Percentiles rank a stretch among this genome's conserved stretches.
These are phyloP conservation scores for Stenodera caucasica DNA, from an alignment of 2,888 invertebrate genomes.

Conservation along the genomic window DNA sequence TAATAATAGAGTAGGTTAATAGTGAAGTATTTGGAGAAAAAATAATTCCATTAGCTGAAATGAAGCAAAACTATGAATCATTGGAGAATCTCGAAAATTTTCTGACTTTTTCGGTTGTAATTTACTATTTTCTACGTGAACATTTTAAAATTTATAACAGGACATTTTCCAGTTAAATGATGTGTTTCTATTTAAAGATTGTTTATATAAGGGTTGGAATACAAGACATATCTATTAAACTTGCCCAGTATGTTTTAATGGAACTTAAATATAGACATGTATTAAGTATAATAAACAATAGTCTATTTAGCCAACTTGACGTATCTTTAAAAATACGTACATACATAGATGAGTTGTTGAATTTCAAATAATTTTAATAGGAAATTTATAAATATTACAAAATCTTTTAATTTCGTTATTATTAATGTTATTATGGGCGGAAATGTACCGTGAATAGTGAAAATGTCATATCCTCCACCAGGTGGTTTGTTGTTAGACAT, in stretches of 20 bases:
- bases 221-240: not conserved
- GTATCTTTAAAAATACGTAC: too few relatives aligned
- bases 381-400: not conserved
- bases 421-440: not conserved
- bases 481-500: not conserved
- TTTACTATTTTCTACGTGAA: not conserved
- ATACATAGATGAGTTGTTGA: not conserved
- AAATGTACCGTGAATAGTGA: not conserved
- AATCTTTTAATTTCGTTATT: not conserved
- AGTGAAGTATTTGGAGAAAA: not conserved
- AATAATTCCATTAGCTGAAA: too few relatives aligned
- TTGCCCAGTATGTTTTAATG: not conserved
- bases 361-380: not conserved
- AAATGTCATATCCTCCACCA: not conserved
- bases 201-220: conserved; percentile 3
- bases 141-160: not conserved
- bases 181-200: not conserved
- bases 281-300: too few relatives aligned
- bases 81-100: too few relatives aligned
- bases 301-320: too few relatives aligned
- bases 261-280: not conserved
- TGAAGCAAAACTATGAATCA: too few relatives aligned
- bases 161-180: not conserved
- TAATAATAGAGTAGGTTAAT: not conserved
- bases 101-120: not conserved